phyloP scores from a whole-genome alignment of 2,888 invertebrate genomes.

The Cremastobaeus sp. region DNA sequence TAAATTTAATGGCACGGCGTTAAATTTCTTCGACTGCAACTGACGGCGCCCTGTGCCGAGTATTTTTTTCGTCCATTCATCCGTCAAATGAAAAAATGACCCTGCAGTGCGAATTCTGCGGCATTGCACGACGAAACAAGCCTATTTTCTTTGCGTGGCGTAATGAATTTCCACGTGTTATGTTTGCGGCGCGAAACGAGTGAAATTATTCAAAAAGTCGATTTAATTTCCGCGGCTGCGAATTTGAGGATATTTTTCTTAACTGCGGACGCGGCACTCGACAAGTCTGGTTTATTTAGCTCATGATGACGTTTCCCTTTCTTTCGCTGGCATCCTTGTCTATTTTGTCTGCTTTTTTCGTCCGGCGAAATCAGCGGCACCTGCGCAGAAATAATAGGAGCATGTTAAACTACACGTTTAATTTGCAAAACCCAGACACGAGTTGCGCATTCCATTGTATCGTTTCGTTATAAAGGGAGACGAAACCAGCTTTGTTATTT shows the following conservation, averaged over 20 bases:
- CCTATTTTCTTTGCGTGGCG: conserved; percentile 6
- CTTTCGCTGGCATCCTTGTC: conserved; percentile 1
- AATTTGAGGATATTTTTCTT: conserved; percentile 35
- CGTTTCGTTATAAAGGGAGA: conserved; percentile 68
- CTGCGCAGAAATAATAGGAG: conserved; percentile 57
- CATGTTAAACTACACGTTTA: conserved; percentile 71
- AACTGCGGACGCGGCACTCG: conserved; percentile 15
- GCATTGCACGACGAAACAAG: too few species aligned
- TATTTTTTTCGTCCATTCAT: background rate
- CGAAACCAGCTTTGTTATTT: conserved; percentile 72
- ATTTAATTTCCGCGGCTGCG: conserved; percentile 32
- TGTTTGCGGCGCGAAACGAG: conserved; percentile 9
- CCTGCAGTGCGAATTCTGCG: too few species aligned
- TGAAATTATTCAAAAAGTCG: conserved; percentile 44
- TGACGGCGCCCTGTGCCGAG: conserved; percentile 26
- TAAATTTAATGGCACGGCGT: conserved; percentile 67
- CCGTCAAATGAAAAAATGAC: background rate
- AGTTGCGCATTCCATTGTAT: conserved; percentile 66
- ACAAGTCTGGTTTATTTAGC: conserved; percentile 34
- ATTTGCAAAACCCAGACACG: conserved; percentile 69
- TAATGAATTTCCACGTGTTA: conserved; percentile 24
- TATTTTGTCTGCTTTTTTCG: conserved; percentile 31
- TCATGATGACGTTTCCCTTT: conserved; percentile 41
- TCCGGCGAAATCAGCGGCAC: conserved; percentile 60
- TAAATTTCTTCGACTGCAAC: conserved; percentile 60